Evolutionary conservation across 2,888 invertebrate species (phyloP).

Genomic region (Drosophila colorata): DNA sequence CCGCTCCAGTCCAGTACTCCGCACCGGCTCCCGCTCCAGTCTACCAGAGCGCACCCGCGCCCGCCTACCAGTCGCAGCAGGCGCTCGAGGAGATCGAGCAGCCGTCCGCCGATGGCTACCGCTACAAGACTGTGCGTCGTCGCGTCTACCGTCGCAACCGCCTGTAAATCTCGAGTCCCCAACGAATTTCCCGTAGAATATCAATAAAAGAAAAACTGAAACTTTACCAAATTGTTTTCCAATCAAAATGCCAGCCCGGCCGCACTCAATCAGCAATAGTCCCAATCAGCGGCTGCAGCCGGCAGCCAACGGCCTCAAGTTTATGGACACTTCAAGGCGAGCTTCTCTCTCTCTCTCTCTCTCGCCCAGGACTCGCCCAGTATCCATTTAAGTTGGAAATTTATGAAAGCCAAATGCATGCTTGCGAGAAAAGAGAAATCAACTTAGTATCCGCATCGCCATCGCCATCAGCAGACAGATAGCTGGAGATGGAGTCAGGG

Average conservation of each 20-base stretch:
- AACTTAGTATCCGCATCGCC: constrained; percentile 52
- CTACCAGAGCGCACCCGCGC: constrained; percentile 30
- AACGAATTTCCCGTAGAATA: constrained; percentile 63
- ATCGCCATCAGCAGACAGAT: constrained; percentile 57
- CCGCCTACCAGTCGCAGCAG: constrained; percentile 44
- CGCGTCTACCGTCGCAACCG: constrained; percentile 77
- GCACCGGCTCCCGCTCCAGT: constrained; percentile 32
- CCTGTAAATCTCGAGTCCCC: constrained; percentile 41
- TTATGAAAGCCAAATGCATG: constrained; percentile 69
- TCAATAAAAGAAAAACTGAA: constrained; percentile 49
- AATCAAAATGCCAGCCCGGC: constrained; percentile 60
- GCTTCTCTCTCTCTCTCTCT: background rate
- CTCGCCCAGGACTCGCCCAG: background rate
- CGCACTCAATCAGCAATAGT: constrained; percentile 59
- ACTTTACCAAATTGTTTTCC: constrained; percentile 72
- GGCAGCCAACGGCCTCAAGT: constrained; percentile 21
- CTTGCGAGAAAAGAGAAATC: constrained; percentile 58
- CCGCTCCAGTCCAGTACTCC: constrained; percentile 35
- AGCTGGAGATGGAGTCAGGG: constrained; percentile 40
- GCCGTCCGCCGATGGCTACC: constrained; percentile 77
- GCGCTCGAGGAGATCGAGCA: constrained; percentile 74
- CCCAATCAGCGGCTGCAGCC: constrained; percentile 42
- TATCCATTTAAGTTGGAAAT: constrained; percentile 61
- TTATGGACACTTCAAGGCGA: constrained; percentile 47
- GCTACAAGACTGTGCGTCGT: constrained; percentile 80